A percentile compares a stretch with the other conserved stretches of the same genome.
Evolutionary conservation across 1,140 invertebrate genomes (phyloP).

Genomic region (Drusus annulatus): DNA sequence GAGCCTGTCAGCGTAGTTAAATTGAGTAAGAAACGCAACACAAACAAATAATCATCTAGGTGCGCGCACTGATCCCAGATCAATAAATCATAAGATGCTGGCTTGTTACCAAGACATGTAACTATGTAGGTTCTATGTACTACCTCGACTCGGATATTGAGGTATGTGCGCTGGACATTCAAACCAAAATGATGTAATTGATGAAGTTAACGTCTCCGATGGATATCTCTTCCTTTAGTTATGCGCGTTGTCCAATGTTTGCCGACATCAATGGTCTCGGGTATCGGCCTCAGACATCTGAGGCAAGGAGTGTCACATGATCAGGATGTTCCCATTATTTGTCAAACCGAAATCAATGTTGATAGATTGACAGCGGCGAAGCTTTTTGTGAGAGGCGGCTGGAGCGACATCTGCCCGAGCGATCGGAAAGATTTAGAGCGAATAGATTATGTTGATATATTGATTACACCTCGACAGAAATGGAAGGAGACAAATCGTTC

Average conservation of each 20-base stretch:
- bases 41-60: slow-evolving; percentile 23
- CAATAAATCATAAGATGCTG: slow-evolving; percentile 37
- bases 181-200: slow-evolving; percentile 13
- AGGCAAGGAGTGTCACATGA: slow-evolving; percentile 25
- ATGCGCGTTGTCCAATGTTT: slow-evolving; percentile 34
- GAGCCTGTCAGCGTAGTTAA: slow-evolving; percentile 29
- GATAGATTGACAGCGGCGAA: slow-evolving; percentile 31
- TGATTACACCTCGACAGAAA: slow-evolving; percentile 32
- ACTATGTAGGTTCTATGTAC: not conserved
- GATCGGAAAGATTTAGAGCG: slow-evolving; percentile 16
- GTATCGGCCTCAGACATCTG: slow-evolving; percentile 21
- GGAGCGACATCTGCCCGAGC: not conserved
- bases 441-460: slow-evolving; percentile 37
- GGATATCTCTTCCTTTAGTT: slow-evolving; percentile 5
- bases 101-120: not conserved
- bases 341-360: slow-evolving; percentile 37
- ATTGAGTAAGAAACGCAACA: slow-evolving; percentile 35
- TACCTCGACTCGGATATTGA: not conserved
- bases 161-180: not conserved
- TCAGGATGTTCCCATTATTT: slow-evolving; percentile 36
- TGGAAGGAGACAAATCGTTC: slow-evolving; percentile 12
- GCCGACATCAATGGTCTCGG: slow-evolving; percentile 39
- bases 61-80: slow-evolving; percentile 7
- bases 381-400: not conserved
- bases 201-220: slow-evolving; percentile 10